A percentile compares a stretch with the other conserved stretches of the same genome.
phyloP scores from a whole-genome alignment of 37 sponge, comb jelly and placozoan species.

The Chondrosia reniformis region DNA sequence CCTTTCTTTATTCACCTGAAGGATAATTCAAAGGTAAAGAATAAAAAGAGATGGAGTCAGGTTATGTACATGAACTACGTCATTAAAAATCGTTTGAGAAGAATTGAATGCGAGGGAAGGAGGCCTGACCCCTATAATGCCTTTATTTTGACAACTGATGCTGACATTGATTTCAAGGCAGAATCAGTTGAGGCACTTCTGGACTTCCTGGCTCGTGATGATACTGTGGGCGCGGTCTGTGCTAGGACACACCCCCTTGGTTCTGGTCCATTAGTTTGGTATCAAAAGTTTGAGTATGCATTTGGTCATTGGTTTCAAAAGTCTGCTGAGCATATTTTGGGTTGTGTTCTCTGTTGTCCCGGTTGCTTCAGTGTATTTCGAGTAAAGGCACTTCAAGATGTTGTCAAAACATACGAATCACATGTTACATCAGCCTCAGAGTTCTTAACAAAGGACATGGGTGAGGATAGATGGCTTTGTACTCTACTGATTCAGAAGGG shows the following conservation, averaged over 20 bases:
- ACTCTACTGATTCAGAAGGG: conserved; percentile 84
- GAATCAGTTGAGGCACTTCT: conserved; percentile 72
- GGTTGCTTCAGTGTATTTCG: conserved; percentile 89
- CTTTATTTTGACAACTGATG: conserved; percentile 92
- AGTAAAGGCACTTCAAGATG: conserved; percentile 58
- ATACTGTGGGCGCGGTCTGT: conserved; percentile 76
- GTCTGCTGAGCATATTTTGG: conserved; percentile 76
- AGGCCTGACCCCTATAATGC: conserved; percentile 41
- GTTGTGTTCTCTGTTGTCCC: conserved; percentile 88
- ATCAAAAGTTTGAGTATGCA: conserved; percentile 88
- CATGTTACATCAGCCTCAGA: conserved; percentile 58
- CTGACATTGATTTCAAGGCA: conserved; percentile 82
- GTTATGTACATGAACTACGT: conserved; percentile 96
- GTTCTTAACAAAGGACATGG: conserved; percentile 93
- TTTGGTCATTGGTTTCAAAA: conserved; percentile 88
- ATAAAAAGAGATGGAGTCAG: conserved; percentile 90
- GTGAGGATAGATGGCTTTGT: conserved; percentile 94
- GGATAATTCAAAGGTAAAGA: conserved; percentile 65
- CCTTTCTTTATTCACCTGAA: conserved; percentile 76
- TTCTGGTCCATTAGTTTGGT: conserved; percentile 79
- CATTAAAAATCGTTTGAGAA: conserved; percentile 44
- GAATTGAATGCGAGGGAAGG: neutral
- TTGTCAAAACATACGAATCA: conserved; percentile 55
- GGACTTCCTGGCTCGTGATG: conserved; percentile 66
- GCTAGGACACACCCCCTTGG: conserved; percentile 88